A percentile compares a stretch with the other conserved stretches of the same genome.
Conservation (phyloP, 1,140 invertebrate genomes). For the Lasaia peninsularis region DNA sequence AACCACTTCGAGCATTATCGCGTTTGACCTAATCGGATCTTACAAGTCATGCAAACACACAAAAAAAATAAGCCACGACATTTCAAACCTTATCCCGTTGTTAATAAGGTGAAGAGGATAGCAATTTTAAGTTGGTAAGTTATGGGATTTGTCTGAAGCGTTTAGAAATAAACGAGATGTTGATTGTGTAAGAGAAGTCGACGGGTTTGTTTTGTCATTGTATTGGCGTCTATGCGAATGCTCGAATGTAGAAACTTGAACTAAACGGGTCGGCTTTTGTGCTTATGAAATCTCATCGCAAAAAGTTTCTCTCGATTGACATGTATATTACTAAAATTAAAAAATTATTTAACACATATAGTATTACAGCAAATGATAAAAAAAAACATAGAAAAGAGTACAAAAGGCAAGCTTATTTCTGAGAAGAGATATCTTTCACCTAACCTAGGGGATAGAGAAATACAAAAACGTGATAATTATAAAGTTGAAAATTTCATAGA, state of each 20-base stretch:
- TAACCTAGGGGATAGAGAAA: too few relatives aligned
- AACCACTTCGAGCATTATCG: constrained; percentile 44
- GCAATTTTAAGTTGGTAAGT: constrained; percentile 32
- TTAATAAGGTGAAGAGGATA: neutral
- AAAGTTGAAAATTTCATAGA: too few relatives aligned
- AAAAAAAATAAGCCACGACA: neutral
- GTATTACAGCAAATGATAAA: too few relatives aligned
- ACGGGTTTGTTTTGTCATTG: constrained; percentile 32
- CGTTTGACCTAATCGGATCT: constrained; percentile 61
- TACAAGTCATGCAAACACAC: constrained; percentile 23
- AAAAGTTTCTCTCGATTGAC: too few relatives aligned
- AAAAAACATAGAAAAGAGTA: too few relatives aligned
- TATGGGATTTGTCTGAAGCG: constrained; percentile 56
- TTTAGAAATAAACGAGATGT: constrained; percentile 59
- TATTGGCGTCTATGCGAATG: constrained; percentile 10
- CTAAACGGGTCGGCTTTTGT: neutral
- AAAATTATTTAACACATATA: too few relatives aligned
- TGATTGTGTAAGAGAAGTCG: constrained; percentile 59
- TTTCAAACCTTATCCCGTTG: neutral
- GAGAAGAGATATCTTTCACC: too few relatives aligned
- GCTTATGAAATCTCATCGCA: neutral
- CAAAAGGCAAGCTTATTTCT: too few relatives aligned
- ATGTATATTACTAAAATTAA: too few relatives aligned
- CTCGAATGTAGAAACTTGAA: neutral
- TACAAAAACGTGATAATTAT: too few relatives aligned